phyloP scores from a whole-genome alignment of 2,797 vertebrate genomes.

The Hapalemur alaotrensis region DNA sequence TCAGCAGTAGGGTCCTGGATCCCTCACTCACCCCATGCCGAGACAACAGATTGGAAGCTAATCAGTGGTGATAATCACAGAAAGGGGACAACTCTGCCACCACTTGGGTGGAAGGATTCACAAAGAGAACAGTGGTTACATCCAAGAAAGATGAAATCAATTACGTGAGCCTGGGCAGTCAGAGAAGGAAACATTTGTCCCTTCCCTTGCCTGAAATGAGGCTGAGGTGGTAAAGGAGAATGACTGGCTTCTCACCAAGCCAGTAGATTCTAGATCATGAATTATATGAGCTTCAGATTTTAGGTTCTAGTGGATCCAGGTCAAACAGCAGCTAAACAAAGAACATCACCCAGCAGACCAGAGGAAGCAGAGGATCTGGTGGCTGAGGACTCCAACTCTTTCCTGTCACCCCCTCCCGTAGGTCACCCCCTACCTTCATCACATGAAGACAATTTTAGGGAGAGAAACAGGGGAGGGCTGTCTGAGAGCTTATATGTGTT shows the following conservation, averaged over 20 bases:
- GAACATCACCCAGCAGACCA: background rate
- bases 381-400: background rate
- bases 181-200: background rate
- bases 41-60: background rate
- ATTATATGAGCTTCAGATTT: background rate
- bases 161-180: background rate
- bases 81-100: background rate
- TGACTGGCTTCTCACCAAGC: background rate
- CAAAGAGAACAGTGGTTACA: background rate
- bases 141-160: background rate
- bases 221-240: background rate
- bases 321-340: background rate
- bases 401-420: no score
- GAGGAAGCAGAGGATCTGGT: background rate
- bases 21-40: background rate
- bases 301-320: background rate
- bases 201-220: background rate
- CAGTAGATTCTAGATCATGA: background rate
- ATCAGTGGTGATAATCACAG: background rate
- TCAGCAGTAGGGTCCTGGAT: background rate
- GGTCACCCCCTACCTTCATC: background rate
- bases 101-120: background rate
- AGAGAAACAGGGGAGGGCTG: background rate
- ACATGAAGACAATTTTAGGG: background rate
- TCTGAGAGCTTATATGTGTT: background rate